These are phyloP conservation scores for Agraylea sexmaculata DNA, from an alignment of 1,140 invertebrate species.

Conservation along the genomic window DNA sequence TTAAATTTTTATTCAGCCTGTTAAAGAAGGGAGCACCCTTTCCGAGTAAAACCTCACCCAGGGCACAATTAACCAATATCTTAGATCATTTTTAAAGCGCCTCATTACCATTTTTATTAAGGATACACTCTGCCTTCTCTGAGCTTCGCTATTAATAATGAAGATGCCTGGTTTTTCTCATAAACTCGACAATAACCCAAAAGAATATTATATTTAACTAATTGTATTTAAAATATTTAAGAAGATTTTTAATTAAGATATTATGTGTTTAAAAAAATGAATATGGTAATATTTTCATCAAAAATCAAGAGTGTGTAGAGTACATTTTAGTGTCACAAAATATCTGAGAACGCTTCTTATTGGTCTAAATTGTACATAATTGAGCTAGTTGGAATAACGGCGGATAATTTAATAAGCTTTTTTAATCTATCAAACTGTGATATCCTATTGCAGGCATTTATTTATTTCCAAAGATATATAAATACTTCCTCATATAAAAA, in stretches of 20 bases:
- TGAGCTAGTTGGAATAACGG: no score
- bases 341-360: no score
- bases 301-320: neutral
- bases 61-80: slow-evolving; percentile 22
- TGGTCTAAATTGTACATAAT: no score
- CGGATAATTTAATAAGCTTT: no score
- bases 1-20: neutral
- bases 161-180: no score
- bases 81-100: slow-evolving; percentile 24
- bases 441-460: no score
- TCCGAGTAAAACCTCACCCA: slow-evolving; percentile 4
- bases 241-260: neutral
- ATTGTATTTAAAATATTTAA: neutral
- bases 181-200: no score
- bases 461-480: no score
- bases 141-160: no score
- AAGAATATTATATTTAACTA: no score
- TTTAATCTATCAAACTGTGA: no score
- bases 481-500: no score
- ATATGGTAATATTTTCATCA: neutral
- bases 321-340: neutral
- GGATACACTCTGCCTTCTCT: slow-evolving; percentile 11
- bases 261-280: neutral
- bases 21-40: slow-evolving; percentile 1
- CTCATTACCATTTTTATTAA: slow-evolving; percentile 23